Evolutionary conservation across 2,113 vertebrate species (phyloP).

Genomic region (Prochilodus magdalenae): DNA sequence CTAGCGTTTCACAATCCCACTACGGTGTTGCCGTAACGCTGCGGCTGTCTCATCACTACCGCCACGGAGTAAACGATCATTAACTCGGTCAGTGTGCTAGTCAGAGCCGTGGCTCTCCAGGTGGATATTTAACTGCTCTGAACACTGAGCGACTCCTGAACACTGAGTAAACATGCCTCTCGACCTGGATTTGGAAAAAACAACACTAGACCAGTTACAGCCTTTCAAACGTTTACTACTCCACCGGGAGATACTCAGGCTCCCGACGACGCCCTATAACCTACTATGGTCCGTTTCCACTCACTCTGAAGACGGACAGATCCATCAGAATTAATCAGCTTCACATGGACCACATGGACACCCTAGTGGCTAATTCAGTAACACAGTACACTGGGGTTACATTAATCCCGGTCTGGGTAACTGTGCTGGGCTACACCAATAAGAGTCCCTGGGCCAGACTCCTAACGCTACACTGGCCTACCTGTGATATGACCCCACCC

Average conservation of each 20-base stretch:
- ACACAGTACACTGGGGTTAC: too few relatives aligned
- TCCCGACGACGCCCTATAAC: neutral
- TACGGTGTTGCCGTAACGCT: neutral
- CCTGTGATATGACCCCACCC: too few relatives aligned
- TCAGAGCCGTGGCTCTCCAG: slow-evolving; percentile 11
- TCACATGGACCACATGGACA: too few relatives aligned
- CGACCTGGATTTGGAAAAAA: slow-evolving; percentile 17
- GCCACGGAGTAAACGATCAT: neutral
- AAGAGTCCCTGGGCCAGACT: too few relatives aligned
- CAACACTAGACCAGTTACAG: neutral
- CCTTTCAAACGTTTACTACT: slow-evolving; percentile 24
- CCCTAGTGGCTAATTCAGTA: too few relatives aligned
- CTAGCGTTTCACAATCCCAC: neutral
- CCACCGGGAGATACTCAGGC: neutral
- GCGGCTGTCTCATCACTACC: neutral
- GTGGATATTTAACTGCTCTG: neutral
- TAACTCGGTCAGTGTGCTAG: neutral
- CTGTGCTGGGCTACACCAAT: too few relatives aligned
- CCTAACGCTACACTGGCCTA: too few relatives aligned
- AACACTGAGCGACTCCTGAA: neutral
- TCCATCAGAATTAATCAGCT: too few relatives aligned
- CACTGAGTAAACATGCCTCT: slow-evolving; percentile 27
- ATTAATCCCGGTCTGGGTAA: too few relatives aligned
- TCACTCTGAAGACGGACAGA: too few relatives aligned
- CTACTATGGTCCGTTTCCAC: neutral